Evolutionary conservation across 2,113 vertebrate species (phyloP), one percentile per base, ranked within the genome.

Genomic region (Cryptotis parvus): DNA sequence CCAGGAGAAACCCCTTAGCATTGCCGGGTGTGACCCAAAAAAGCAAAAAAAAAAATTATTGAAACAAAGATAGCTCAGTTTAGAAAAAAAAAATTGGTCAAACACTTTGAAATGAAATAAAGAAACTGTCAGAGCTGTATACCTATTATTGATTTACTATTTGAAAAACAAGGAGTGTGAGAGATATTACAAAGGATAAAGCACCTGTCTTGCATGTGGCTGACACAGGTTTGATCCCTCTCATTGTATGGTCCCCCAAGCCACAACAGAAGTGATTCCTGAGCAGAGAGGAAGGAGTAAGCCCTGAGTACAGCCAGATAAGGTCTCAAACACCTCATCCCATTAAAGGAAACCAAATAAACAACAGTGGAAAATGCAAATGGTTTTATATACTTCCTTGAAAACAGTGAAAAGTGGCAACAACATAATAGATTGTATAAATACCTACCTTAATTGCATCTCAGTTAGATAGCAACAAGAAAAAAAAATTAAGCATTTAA

Each of bases 51-150:
- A n/a, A n/a, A 70, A 63, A 4, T 49, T 61, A 65, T 6, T 65
- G 39, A 94, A 87, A 16, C 4, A 91, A 79, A 69, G 75, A 84
- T 65, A 16, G 3, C 45, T 70, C 58, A 41, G 31, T 52, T 90
- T 91, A 58, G n/a, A n/a, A 83, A 58, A 43, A 35, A 27, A 1
- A 31, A 49, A 26, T 29, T 18, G 29, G 63, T 29, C 10, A 65
- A 65, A 31, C 27, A 1, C 63, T 65, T 65, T 65, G 27, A 65
- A 65, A 29, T 7, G 6, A 81, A n/a, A 18, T n/a, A 33, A 52
- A 33, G 8, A 22, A 4, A 5, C n/a, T 81, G 6, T 2, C 7
- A 43, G 66, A 79, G 9, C 6, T 79, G 39, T 33, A 41, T 8
- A 29, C 11, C 37, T 24, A 31, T 92, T 29, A 84, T 11, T 86